phyloP scores from a whole-genome alignment of 2,797 vertebrate genomes.

The Chelon labrosus region DNA sequence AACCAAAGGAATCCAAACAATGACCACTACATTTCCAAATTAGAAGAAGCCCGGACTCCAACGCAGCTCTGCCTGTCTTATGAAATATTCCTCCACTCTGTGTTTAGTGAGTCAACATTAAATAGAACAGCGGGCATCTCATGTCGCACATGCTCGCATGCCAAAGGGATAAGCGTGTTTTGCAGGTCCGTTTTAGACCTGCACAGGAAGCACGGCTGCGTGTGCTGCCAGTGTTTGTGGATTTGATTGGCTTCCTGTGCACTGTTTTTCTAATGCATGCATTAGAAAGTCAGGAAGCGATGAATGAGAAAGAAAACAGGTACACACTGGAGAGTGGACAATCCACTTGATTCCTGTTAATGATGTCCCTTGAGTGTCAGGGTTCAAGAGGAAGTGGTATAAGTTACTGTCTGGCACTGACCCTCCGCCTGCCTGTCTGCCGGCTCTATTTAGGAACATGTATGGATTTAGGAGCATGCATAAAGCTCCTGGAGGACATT shows the following conservation, averaged over 20 bases:
- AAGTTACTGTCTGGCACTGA: conserved; percentile 67
- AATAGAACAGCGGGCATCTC: conserved; percentile 23
- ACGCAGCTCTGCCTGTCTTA: conserved; percentile 3
- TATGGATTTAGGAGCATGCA: conserved; percentile 51
- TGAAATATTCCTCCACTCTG: conserved; percentile 21
- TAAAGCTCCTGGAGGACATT: conserved; percentile 49
- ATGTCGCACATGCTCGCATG: conserved; percentile 24
- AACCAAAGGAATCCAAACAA: conserved; percentile 48
- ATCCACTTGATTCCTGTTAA: conserved; percentile 50
- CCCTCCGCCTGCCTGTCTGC: conserved; percentile 72
- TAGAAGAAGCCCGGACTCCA: conserved; percentile 17
- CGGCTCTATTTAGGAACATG: conserved; percentile 70
- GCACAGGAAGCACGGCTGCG: background rate
- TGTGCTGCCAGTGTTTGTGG: background rate
- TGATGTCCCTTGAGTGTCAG: conserved; percentile 51
- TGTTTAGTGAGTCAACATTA: background rate
- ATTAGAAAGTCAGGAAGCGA: no score
- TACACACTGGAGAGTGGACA: background rate
- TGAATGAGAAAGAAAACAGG: background rate
- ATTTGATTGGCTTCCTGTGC: background rate
- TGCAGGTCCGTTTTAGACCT: conserved; percentile 26
- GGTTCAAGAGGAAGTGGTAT: conserved; percentile 76
- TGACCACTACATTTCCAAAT: conserved; percentile 25
- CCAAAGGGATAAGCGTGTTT: conserved; percentile 13
- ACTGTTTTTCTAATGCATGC: no score